Evolutionary conservation across 2,113 vertebrate species (phyloP), one percentile per base, ranked within the genome.

Genomic region (Tamias sibiricus): DNA sequence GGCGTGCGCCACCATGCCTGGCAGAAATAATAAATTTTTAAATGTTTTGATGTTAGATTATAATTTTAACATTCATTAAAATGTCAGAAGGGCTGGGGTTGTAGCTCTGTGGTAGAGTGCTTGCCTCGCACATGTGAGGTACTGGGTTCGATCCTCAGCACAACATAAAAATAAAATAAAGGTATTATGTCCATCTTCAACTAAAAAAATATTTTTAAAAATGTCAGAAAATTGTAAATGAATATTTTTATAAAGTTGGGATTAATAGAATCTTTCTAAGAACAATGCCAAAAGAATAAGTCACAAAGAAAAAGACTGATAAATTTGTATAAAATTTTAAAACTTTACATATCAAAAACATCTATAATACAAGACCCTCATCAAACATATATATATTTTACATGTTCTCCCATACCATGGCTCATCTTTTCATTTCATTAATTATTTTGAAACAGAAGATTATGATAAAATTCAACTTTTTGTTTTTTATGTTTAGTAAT

Each of bases 61-160:
- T 68, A 91, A 64, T 62, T 85, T 81, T 87, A 92, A 89, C 6
- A 89, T 82, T 62, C 64, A 54, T 68, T 32, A 93, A 95, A 95
- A 69, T 68, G 35, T 10, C 47, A 82, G 14, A 47, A 77, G 1
- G 17, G 54, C 54, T 57, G 1, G 54, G 6, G 54, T 6, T 20
- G 20, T 57, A 22, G 17, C 54, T 57, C 54, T 7, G 54, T 22
- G 7, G 54, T 57, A 57, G 17, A 22, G 20, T 57, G 54, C 54
- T 20, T 57, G 54, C 54, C 54, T 22, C 6, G 20, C 54, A 57
- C 20, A 13, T 8, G 20, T 8, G 14, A 52, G 49, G 49, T 2
- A 11, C 10, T 52, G 49, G 49, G 54, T 57, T 57, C 2, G 4
- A 57, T 20, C 54, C 54, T 22, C 17, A 57, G 17, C 54, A 57